Percentiles rank a stretch among this genome's conserved stretches.
phyloP scores from a whole-genome alignment of 2,113 vertebrate species.

The Proterorhinus semilunaris region DNA sequence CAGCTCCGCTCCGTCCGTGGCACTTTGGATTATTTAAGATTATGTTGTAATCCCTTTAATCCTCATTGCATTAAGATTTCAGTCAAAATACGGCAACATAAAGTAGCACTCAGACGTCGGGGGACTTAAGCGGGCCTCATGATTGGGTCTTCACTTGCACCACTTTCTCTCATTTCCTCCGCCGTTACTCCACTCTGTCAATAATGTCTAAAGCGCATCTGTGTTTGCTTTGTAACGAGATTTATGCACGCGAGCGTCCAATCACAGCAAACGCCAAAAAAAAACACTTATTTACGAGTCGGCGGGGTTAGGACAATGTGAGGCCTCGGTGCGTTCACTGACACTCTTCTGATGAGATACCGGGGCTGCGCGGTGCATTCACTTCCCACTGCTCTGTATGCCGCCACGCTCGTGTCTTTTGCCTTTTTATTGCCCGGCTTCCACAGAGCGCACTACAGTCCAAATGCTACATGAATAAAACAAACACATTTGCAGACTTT shows the following conservation, averaged over 20 bases:
- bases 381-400: constrained; percentile 44
- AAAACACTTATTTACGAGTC: constrained; percentile 65
- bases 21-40: constrained; percentile 99
- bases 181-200: constrained; percentile 49
- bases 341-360: constrained; percentile 55
- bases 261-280: constrained; percentile 38
- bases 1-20: constrained; percentile 92
- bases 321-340: constrained; percentile 14
- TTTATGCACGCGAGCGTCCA: constrained; percentile 49
- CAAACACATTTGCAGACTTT: constrained; percentile 25
- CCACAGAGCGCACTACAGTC: constrained; percentile 24
- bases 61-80: constrained; percentile 98
- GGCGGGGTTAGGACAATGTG: constrained; percentile 30
- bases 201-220: constrained; percentile 44
- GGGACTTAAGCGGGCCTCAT: constrained; percentile 87
- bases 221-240: constrained; percentile 57
- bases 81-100: constrained; percentile 93
- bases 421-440: constrained; percentile 48
- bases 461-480: constrained; percentile 60
- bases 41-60: constrained; percentile 99
- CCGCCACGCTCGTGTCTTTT: constrained; percentile 11
- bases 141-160: constrained; percentile 76
- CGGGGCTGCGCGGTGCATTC: background rate
- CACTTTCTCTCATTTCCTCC: constrained; percentile 55
- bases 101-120: constrained; percentile 88